These are phyloP conservation scores for Aphrophora alni DNA, from an alignment of 2,888 invertebrate species.

Conservation along the genomic window DNA sequence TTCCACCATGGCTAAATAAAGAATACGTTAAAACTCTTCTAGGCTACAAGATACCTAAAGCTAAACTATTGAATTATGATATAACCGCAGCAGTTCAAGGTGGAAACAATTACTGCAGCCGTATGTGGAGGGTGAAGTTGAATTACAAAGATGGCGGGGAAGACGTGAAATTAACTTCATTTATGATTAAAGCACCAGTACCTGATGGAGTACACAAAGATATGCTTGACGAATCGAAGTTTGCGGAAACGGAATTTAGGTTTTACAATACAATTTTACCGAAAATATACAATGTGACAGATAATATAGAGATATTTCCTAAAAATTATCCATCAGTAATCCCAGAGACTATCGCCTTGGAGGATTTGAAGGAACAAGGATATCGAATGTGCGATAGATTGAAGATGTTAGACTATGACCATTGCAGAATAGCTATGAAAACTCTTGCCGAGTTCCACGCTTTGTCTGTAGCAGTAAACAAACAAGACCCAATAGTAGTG, in stretches of 20 bases:
- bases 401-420: constrained; percentile 22
- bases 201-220: neutral
- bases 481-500: neutral
- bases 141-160: neutral
- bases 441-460: constrained; percentile 36
- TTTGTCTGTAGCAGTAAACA: constrained; percentile 19
- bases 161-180: neutral
- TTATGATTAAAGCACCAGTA: neutral
- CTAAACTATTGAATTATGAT: neutral
- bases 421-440: constrained; percentile 21
- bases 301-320: neutral
- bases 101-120: neutral
- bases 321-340: neutral
- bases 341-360: neutral
- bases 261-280: constrained; percentile 13
- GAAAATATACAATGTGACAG: neutral
- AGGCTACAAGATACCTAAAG: neutral
- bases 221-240: neutral
- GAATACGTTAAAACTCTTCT: neutral
- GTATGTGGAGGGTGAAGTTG: neutral
- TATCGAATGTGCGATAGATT: constrained; percentile 19
- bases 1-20: neutral
- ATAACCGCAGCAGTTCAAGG: neutral
- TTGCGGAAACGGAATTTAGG: neutral
- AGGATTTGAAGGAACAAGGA: constrained; percentile 25